phyloP scores from a whole-genome alignment of 2,888 invertebrate species.

The Rhorus exstirpatorius region DNA sequence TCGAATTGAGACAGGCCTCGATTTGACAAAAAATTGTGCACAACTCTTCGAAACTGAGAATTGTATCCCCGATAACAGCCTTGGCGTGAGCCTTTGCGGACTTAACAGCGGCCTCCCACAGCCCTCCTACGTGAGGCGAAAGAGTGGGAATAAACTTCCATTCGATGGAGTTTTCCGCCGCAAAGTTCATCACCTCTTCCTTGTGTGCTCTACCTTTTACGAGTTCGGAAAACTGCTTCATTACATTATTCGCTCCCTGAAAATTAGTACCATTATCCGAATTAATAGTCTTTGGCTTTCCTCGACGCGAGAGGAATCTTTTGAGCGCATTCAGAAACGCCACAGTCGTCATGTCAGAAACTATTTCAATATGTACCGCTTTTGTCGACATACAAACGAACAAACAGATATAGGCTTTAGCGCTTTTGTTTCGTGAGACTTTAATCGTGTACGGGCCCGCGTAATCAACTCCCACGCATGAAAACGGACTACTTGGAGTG shows the following conservation, averaged over 20 bases:
- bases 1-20: constrained; percentile 11
- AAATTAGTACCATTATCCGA: constrained; percentile 41
- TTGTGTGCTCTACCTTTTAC: background rate
- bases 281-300: background rate
- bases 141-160: constrained; percentile 10
- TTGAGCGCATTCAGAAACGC: constrained; percentile 18
- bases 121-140: background rate
- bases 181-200: background rate
- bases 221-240: background rate
- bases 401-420: constrained; percentile 21
- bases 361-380: constrained; percentile 18
- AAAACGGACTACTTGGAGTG: background rate
- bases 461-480: constrained; percentile 51
- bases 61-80: background rate
- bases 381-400: constrained; percentile 33
- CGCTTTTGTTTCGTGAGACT: constrained; percentile 31
- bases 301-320: constrained; percentile 22
- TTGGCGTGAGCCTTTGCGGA: constrained; percentile 17
- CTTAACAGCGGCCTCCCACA: constrained; percentile 39
- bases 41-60: background rate
- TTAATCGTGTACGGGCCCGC: constrained; percentile 48
- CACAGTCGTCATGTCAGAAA: constrained; percentile 3
- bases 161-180: background rate
- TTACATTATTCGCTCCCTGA: constrained; percentile 10
- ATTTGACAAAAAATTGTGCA: background rate